phyloP scores from a whole-genome alignment of 2,797 vertebrate species.

The Helicolenus hilgendorfi region DNA sequence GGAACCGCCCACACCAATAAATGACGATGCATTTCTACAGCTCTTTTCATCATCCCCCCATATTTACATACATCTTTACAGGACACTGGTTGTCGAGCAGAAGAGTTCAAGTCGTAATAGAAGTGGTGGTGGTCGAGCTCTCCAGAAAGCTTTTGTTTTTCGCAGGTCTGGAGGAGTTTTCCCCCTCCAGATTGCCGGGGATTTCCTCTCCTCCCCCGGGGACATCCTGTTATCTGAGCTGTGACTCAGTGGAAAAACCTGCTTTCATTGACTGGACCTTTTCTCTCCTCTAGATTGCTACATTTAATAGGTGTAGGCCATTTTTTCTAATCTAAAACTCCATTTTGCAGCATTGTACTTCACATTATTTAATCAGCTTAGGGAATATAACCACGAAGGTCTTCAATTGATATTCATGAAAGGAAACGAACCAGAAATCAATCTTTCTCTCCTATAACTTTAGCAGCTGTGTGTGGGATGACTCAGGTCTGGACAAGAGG shows the following conservation, averaged over 20 bases:
- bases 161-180: conserved; percentile 52
- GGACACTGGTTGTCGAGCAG: neutral
- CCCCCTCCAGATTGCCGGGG: conserved; percentile 64
- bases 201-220: conserved; percentile 71
- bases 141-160: conserved; percentile 38
- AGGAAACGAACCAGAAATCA: conserved; percentile 17
- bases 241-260: conserved; percentile 70
- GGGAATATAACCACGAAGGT: neutral
- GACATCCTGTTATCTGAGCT: conserved; percentile 80
- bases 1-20: conserved; percentile 6
- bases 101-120: neutral
- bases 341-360: neutral
- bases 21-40: conserved; percentile 18
- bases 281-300: conserved; percentile 19
- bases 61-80: neutral
- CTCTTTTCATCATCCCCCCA: neutral
- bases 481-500: conserved; percentile 34
- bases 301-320: conserved; percentile 8
- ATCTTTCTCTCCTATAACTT: conserved; percentile 20
- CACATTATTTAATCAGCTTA: neutral
- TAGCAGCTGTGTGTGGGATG: conserved; percentile 63
- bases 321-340: conserved; percentile 12
- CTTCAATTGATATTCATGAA: neutral
- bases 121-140: neutral
- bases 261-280: conserved; percentile 30